Evolutionary conservation across 2,888 invertebrate genomes (phyloP), one percentile per base, ranked within the genome.

Genomic region (Icerya purchasi): DNA sequence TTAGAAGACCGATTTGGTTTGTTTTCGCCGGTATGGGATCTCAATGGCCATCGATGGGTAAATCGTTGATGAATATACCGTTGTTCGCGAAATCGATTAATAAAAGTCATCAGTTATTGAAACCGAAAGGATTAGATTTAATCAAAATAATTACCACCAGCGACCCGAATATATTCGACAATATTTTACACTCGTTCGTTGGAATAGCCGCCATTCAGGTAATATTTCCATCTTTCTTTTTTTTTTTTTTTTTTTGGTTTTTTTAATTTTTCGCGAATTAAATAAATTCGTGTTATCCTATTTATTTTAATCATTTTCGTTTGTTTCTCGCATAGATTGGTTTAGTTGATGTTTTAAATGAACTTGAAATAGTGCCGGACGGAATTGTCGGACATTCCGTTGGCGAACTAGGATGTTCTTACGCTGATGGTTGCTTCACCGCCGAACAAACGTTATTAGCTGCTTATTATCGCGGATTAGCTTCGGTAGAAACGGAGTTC

Each of bases 391-490:
- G 96, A 1, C 93, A 94, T 72, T 93, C 93, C 8, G 87, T 91
- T 0, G 96, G 96, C 22, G 96, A 96, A 71, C 75, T 96, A 3
- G 92, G 89, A 1, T 94, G 96, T 71, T 92, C 88, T 0, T 96
- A 96, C 73, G 92, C 91, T 1, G 96, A 96, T 70, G 90, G 88
- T 0, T 86, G 88, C 65, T 78, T 94, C 65, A 87, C 89, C 0
- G 80, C 84, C 0, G 86, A 90, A 67, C 84, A 93, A 73, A 85
- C 87, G 76, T 82, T 93, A 61, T 72, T 89, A 8, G 78, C 84
- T 0, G 84, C 92, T 0, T 91, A 90, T 71, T 85, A 84, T 70
- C 77, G 91, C 67, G 90, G 89, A 1, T 74, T 79, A 62, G 84
- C 85, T 1, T 83, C 84, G 23, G 69, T 83, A 18, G 84, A 86